A percentile compares a stretch with the other conserved stretches of the same genome.
phyloP scores from a whole-genome alignment of 2,113 vertebrate species.

The Calidris pugnax region DNA sequence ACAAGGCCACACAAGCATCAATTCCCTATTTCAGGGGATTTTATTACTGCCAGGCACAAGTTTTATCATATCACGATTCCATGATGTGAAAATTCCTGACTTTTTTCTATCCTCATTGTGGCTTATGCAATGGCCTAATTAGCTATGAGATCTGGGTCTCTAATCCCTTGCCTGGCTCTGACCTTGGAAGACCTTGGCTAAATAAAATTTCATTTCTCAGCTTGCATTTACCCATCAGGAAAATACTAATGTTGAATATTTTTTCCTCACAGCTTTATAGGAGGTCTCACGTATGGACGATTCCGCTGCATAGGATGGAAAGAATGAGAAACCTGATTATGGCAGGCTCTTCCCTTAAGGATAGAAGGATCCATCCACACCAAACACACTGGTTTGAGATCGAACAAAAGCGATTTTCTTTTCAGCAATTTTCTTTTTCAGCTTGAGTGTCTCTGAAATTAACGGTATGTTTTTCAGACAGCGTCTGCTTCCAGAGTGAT shows the following conservation, averaged over 20 bases:
- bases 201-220: neutral
- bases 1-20: neutral
- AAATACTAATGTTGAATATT: neutral
- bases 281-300: neutral
- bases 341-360: neutral
- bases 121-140: conserved; percentile 22
- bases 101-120: neutral
- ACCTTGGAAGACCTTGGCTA: neutral
- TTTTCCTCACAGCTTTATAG: neutral
- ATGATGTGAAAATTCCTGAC: neutral
- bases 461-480: neutral
- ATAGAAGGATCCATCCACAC: neutral
- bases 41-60: neutral
- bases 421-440: neutral
- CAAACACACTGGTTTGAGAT: neutral
- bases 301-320: neutral
- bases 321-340: neutral
- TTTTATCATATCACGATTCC: neutral
- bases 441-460: neutral
- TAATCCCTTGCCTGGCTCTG: neutral
- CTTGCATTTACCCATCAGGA: neutral
- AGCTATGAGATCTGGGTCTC: neutral
- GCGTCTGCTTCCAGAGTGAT: neutral
- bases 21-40: neutral
- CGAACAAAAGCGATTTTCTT: neutral